phyloP scores from a whole-genome alignment of 37 sponge, comb jelly and placozoan species.

The Chondrosia reniformis region DNA sequence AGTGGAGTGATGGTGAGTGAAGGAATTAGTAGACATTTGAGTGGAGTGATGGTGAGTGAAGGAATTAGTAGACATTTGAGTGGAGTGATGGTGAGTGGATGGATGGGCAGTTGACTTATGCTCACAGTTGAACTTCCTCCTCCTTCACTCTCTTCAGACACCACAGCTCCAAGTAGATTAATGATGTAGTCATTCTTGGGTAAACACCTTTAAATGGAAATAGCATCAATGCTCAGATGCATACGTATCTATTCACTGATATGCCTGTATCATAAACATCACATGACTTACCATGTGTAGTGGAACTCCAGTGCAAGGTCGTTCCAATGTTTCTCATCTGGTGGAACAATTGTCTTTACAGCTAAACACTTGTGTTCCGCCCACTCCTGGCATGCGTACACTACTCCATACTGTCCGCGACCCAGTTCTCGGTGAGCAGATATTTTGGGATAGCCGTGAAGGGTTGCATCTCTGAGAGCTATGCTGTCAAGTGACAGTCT shows the following conservation, averaged over 20 bases:
- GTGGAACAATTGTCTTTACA: conserved; percentile 94
- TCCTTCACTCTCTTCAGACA: conserved; percentile 69
- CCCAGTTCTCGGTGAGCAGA: conserved; percentile 73
- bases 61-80: no score
- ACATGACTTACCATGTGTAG: conserved; percentile 81
- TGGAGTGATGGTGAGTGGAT: background rate
- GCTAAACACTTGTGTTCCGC: conserved; percentile 83
- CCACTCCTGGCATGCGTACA: conserved; percentile 93
- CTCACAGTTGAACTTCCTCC: background rate
- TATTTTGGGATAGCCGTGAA: conserved; percentile 76
- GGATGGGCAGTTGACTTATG: background rate
- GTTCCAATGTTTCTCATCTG: conserved; percentile 99
- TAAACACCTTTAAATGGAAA: conserved; percentile 57
- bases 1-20: no score
- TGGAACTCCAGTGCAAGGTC: conserved; percentile 98
- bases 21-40: no score
- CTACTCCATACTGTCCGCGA: conserved; percentile 98
- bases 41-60: no score
- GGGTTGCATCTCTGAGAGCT: conserved; percentile 78
- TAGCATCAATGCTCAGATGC: background rate
- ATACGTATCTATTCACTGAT: background rate
- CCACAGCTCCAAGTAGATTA: conserved; percentile 82
- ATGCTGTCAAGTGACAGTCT: conserved; percentile 72
- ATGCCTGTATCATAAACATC: background rate
- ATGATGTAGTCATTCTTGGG: conserved; percentile 88